Evolutionary conservation across 2,797 vertebrate genomes (phyloP), one percentile per base, ranked within the genome.

Genomic region (Luscinia luscinia): DNA sequence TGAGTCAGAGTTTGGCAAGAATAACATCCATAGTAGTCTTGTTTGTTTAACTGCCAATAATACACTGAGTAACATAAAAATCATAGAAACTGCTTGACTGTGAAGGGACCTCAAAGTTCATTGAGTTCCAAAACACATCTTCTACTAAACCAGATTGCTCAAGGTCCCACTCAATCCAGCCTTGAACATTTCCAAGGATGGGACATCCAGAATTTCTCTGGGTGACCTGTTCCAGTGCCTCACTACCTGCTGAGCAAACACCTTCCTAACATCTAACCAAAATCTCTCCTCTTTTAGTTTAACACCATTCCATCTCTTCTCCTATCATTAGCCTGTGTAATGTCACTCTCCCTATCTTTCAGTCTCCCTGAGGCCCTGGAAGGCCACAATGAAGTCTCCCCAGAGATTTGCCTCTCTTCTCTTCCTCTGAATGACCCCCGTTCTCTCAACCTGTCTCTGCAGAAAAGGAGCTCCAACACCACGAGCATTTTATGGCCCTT

Each of bases 241-340:
- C n/a, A 38, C 11, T 22, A 11, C 28, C 34, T 63, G 23, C n/a
- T 46, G 38, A 58, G 58, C 21, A 64, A 64, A 9, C 0, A 0
- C 32, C 38, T 63, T 69, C 16, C 7, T 27, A 46, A 40, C 4
- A 10, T 32, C 21, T 55, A 24, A 55, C 28, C 43, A 27, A 51
- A 45, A 64, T 16, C 14, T 58, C 36, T n/a, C 9, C 22, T 51
- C 28, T 38, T 76, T 51, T 11, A 34, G 9, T 40, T 63, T 40
- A 58, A 51, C 45, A 6, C 8, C 64, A 30, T 38, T n/a, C 20
- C 20, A 9, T 11, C 11, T 57, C 16, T 45, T 43, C 14, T 36
- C 19, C 52, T n/a, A 11, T 36, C 27, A 26, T 17, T 38, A n/a
- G 38, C 28, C 38, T 38, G 57, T 30, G 16, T 23, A 43, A 69